phyloP scores from a whole-genome alignment of 2,888 invertebrate species.

The Drosophila quinaria region DNA sequence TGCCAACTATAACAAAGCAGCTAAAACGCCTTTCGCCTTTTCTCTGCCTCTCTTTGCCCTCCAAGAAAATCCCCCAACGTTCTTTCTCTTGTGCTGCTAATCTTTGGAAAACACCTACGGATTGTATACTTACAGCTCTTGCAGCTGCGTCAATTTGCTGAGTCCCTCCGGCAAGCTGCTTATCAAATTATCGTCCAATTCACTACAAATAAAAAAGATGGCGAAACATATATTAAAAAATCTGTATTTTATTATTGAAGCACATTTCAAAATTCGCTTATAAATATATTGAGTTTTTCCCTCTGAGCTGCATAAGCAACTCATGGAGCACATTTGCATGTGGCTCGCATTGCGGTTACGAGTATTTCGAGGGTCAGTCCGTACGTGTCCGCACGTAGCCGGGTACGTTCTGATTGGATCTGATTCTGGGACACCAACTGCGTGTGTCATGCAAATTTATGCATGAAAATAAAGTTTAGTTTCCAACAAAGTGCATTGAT shows the following conservation, averaged over 20 bases:
- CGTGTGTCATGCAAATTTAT: conserved; percentile 64
- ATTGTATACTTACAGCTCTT: conserved; percentile 93
- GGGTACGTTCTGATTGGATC: conserved; percentile 50
- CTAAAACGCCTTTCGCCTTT: conserved; percentile 8
- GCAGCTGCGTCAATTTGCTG: conserved; percentile 90
- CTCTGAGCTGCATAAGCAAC: conserved; percentile 33
- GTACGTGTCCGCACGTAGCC: conserved; percentile 75
- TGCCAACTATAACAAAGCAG: conserved; percentile 49
- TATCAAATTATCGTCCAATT: conserved; percentile 91
- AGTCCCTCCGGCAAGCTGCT: conserved; percentile 92
- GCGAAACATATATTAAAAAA: conserved; percentile 26
- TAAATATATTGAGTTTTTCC: conserved; percentile 40
- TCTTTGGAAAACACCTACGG: conserved; percentile 62
- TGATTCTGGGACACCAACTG: conserved; percentile 31
- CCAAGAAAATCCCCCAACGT: too few species aligned
- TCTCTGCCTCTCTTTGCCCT: not conserved
- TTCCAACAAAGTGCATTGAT: conserved; percentile 59
- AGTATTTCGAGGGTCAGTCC: conserved; percentile 58
- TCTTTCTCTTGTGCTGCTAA: conserved; percentile 24
- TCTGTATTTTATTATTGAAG: conserved; percentile 33
- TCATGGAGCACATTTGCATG: conserved; percentile 55
- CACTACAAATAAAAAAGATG: conserved; percentile 87
- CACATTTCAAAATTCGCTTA: conserved; percentile 47
- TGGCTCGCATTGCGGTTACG: conserved; percentile 27
- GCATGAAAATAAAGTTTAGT: conserved; percentile 57